A percentile compares a stretch with the other conserved stretches of the same genome.
Evolutionary conservation across 2,888 invertebrate species (phyloP).

Genomic region (Criorhina ranunculi): DNA sequence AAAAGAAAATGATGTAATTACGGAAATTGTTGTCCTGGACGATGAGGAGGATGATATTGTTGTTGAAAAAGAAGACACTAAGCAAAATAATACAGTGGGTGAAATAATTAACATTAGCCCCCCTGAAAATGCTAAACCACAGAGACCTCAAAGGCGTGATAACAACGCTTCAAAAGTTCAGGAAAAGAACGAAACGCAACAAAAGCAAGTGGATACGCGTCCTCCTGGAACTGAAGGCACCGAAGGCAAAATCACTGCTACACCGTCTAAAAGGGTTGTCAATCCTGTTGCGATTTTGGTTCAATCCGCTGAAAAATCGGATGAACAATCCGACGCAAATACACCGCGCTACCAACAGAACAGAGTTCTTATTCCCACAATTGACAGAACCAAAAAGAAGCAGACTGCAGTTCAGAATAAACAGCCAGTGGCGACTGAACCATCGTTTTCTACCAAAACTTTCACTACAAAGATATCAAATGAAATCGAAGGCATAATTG

Average conservation of each 20-base stretch:
- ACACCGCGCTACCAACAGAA: conserved; percentile 76
- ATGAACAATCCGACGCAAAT: conserved; percentile 15
- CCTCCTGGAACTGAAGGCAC: not conserved
- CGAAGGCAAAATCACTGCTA: not conserved
- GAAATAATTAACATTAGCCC: conserved; percentile 14
- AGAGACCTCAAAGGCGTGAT: conserved; percentile 28
- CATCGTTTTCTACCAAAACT: conserved; percentile 77
- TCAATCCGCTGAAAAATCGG: conserved; percentile 17
- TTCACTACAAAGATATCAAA: conserved; percentile 59
- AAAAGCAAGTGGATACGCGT: not conserved
- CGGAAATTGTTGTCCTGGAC: conserved; percentile 69
- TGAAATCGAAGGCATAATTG: conserved; percentile 85
- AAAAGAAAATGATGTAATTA: not conserved
- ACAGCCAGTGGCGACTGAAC: conserved; percentile 8
- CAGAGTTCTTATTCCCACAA: conserved; percentile 77
- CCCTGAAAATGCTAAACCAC: conserved; percentile 27
- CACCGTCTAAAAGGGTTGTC: conserved; percentile 26
- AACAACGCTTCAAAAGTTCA: conserved; percentile 7
- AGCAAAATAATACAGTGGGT: not conserved
- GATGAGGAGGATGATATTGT: conserved; percentile 48
- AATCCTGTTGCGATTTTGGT: conserved; percentile 66
- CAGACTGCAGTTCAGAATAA: not conserved
- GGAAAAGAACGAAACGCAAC: not conserved
- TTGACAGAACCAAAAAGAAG: conserved; percentile 61
- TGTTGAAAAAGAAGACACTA: not conserved